phyloP scores from a whole-genome alignment of 2,797 vertebrate species.

The Diglossa cyanea region DNA sequence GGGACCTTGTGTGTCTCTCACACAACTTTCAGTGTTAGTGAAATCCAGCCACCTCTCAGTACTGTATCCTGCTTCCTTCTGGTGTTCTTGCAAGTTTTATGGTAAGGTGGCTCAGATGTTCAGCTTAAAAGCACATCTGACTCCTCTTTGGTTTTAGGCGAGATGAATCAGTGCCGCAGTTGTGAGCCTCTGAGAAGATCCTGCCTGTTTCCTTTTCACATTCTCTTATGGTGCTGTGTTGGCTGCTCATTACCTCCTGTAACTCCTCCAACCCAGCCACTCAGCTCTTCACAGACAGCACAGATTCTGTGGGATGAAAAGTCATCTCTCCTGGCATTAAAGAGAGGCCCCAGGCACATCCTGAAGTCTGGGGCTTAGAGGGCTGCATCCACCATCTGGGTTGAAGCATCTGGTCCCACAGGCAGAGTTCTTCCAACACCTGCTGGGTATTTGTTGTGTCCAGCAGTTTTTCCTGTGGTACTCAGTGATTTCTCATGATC shows the following conservation, averaged over 20 bases:
- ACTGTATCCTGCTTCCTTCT: neutral
- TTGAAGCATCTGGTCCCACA: neutral
- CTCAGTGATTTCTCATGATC: neutral
- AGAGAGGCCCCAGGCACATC: neutral
- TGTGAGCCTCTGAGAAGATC: neutral
- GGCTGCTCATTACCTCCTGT: neutral
- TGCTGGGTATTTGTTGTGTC: neutral
- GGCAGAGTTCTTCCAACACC: neutral
- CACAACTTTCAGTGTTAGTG: neutral
- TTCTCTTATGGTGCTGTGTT: neutral
- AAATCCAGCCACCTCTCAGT: neutral
- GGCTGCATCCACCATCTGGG: neutral
- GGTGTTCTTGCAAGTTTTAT: neutral
- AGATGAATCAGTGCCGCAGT: neutral
- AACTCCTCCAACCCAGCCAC: neutral
- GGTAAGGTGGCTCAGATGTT: neutral
- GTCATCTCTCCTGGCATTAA: neutral
- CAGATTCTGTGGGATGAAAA: neutral
- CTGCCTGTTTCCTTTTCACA: neutral
- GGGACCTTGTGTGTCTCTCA: neutral
- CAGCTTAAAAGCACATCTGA: neutral
- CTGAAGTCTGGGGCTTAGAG: neutral
- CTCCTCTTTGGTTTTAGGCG: neutral
- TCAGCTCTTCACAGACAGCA: neutral
- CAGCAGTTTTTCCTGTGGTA: neutral